Percentiles rank a stretch among this genome's conserved stretches.
Evolutionary conservation across 2,888 invertebrate genomes (phyloP).

Genomic region (Dicyrtomina minuta): DNA sequence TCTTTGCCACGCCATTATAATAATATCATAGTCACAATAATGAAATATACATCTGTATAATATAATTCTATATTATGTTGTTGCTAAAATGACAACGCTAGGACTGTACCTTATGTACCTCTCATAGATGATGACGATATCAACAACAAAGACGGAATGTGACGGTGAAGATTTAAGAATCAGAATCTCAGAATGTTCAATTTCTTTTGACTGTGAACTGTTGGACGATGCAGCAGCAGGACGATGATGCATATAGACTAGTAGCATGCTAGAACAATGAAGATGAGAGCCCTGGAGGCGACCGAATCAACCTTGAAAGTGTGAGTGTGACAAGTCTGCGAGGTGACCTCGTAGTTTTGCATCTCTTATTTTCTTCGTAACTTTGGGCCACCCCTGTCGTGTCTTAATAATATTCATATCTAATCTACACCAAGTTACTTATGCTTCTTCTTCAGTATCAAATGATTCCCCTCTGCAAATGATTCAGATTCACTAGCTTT

Average conservation of each 20-base stretch:
- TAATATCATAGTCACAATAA: no score
- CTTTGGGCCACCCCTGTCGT: background rate
- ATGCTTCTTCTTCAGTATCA: background rate
- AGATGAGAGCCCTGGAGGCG: constrained; percentile 32
- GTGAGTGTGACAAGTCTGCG: constrained; percentile 23
- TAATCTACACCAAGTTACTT: background rate
- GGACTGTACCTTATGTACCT: no score
- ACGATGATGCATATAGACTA: no score
- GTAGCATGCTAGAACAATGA: constrained; percentile 6
- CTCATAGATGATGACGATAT: no score
- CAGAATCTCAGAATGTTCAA: background rate
- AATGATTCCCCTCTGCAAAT: background rate
- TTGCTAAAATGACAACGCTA: no score
- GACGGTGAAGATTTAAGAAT: no score
- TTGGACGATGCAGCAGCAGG: background rate
- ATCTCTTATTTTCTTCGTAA: background rate
- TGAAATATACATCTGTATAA: no score
- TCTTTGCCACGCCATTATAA: no score
- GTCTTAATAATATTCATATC: background rate
- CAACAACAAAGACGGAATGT: no score
- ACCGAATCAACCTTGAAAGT: constrained; percentile 31
- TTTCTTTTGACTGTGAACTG: background rate
- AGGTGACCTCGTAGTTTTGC: constrained; percentile 26
- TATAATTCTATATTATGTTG: no score
- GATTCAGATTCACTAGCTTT: no score